Percentiles rank a stretch among this genome's conserved stretches.
These are phyloP conservation scores for Ornithorhynchus anatinus DNA, from an alignment of 2,113 vertebrate species.

Conservation along the genomic window DNA sequence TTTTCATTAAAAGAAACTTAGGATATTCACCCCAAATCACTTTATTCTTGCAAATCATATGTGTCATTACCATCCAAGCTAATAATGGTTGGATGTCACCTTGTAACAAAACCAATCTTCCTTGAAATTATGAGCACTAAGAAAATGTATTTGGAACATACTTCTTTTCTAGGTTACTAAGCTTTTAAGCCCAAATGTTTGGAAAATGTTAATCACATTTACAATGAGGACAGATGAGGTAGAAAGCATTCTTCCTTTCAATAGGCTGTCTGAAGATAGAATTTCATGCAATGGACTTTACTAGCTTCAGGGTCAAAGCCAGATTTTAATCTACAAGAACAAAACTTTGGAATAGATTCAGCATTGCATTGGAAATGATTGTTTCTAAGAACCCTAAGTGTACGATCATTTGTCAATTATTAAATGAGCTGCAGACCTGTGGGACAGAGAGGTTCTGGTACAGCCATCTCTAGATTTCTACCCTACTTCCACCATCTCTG, in stretches of 20 bases:
- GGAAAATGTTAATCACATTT: too few species aligned
- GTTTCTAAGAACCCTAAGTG: neutral
- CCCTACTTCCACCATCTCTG: neutral
- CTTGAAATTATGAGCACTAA: too few species aligned
- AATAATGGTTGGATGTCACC: too few species aligned
- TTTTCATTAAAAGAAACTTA: too few species aligned
- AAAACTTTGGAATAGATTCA: too few species aligned
- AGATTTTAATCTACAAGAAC: conserved; percentile 11
- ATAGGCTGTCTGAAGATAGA: neutral
- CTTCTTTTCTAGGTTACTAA: too few species aligned
- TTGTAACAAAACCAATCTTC: too few species aligned
- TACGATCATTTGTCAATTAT: conserved; percentile 12
- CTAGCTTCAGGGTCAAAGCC: neutral
- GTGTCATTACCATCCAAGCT: too few species aligned
- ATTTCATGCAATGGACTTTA: neutral
- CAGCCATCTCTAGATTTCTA: neutral
- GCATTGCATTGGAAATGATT: neutral
- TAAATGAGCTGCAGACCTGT: neutral
- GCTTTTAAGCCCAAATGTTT: too few species aligned
- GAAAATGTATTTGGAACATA: too few species aligned
- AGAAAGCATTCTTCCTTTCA: neutral
- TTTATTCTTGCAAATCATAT: too few species aligned
- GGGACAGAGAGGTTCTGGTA: neutral
- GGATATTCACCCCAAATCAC: too few species aligned
- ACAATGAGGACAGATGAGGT: neutral